Conservation (phyloP, 1,140 invertebrate genomes). For the Bombus sibiricus region DNA sequence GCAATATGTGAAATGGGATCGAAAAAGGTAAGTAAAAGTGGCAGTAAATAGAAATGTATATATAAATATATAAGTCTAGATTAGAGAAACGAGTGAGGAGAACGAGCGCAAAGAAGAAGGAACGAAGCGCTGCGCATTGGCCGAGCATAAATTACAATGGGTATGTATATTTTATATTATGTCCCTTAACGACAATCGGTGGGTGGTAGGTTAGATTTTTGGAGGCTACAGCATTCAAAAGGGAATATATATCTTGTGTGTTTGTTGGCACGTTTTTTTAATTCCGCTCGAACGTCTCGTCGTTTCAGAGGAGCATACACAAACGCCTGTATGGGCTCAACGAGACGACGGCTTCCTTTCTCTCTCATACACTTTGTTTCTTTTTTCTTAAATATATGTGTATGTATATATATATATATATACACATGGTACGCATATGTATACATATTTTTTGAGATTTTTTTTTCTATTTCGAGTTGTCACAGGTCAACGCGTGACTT, state of each 20-base stretch:
- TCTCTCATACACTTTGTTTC: constrained; percentile 47
- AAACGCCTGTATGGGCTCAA: constrained; percentile 35
- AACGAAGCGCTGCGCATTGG: constrained; percentile 77
- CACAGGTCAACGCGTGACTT: constrained; percentile 45
- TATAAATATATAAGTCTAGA: constrained; percentile 13
- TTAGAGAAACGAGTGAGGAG: constrained; percentile 17
- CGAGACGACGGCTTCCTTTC: constrained; percentile 55
- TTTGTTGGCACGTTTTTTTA: constrained; percentile 30
- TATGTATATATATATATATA: background rate
- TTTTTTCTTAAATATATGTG: constrained; percentile 29
- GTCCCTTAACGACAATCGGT: constrained; percentile 48
- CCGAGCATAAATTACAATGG: constrained; percentile 71
- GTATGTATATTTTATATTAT: constrained; percentile 56
- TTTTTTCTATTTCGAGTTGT: constrained; percentile 8
- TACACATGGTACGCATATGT: background rate
- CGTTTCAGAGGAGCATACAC: constrained; percentile 44
- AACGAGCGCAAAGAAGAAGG: constrained; percentile 50
- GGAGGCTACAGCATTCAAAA: constrained; percentile 73
- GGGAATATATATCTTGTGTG: constrained; percentile 39
- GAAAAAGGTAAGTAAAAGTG: constrained; percentile 9
- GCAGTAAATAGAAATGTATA: constrained; percentile 14
- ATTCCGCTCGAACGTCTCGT: constrained; percentile 44
- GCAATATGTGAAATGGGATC: background rate
- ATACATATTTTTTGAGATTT: constrained; percentile 2
- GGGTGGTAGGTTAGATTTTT: constrained; percentile 74